Percentiles rank a stretch among this genome's conserved stretches.
phyloP scores from a whole-genome alignment of 2,888 invertebrate genomes.

The Eilema griseolum region DNA sequence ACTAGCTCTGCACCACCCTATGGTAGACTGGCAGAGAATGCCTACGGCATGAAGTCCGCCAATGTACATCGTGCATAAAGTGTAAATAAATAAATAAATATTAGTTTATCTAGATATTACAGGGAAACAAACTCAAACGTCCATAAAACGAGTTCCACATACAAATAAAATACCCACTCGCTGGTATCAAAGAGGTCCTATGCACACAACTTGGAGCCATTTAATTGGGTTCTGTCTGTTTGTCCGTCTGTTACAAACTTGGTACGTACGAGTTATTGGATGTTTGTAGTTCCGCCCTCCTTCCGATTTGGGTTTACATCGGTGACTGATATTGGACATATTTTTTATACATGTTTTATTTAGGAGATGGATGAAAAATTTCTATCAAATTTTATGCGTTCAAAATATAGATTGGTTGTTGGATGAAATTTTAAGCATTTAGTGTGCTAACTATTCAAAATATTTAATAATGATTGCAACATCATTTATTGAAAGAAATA shows the following conservation, averaged over 20 bases:
- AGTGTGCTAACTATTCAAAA: too few species aligned
- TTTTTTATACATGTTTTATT: neutral
- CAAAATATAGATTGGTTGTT: neutral
- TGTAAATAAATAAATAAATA: too few species aligned
- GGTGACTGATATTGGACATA: slow-evolving; percentile 18
- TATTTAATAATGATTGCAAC: too few species aligned
- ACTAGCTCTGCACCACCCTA: too few species aligned
- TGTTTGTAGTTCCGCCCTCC: slow-evolving; percentile 63
- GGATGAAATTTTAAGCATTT: too few species aligned
- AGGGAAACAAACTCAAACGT: slow-evolving; percentile 20
- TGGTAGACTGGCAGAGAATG: too few species aligned
- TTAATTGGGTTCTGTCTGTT: slow-evolving; percentile 80
- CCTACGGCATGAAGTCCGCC: too few species aligned
- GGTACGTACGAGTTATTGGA: slow-evolving; percentile 62
- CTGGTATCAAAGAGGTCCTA: slow-evolving; percentile 68
- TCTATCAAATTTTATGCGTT: neutral
- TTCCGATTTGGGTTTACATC: slow-evolving; percentile 45
- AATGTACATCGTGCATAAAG: too few species aligned
- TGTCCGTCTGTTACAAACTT: slow-evolving; percentile 55
- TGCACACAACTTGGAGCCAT: slow-evolving; percentile 73
- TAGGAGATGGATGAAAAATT: neutral
- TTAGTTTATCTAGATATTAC: neutral
- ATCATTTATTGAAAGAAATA: too few species aligned
- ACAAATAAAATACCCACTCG: slow-evolving; percentile 50
- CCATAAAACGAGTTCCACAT: slow-evolving; percentile 46